phyloP scores from a whole-genome alignment of 2,888 invertebrate genomes.

The Drosophila austrosaltans region DNA sequence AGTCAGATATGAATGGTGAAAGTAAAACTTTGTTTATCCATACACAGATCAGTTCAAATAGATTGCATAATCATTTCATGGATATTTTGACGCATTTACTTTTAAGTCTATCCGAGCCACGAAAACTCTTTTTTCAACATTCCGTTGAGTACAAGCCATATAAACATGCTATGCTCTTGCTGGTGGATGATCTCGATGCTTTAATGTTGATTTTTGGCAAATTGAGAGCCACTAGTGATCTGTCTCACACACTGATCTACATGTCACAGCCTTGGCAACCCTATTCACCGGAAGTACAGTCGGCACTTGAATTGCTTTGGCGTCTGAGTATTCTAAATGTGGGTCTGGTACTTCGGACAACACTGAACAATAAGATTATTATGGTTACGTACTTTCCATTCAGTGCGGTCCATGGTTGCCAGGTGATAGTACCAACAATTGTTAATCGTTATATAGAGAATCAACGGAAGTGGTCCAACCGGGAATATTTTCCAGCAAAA shows the following conservation, averaged over 20 bases:
- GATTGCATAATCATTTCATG: constrained; percentile 27
- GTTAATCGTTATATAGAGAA: constrained; percentile 58
- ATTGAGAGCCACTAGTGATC: constrained; percentile 58
- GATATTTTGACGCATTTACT: constrained; percentile 40
- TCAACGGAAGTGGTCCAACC: constrained; percentile 45
- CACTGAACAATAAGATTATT: constrained; percentile 29
- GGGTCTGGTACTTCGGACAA: constrained; percentile 14
- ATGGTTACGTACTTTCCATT: constrained; percentile 76
- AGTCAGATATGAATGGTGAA: constrained; percentile 53
- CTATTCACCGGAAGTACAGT: constrained; percentile 36
- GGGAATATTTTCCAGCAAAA: constrained; percentile 59
- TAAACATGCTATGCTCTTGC: constrained; percentile 55
- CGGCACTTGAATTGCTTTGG: constrained; percentile 59
- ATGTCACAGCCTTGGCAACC: constrained; percentile 45
- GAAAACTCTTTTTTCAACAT: constrained; percentile 31
- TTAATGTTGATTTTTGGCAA: constrained; percentile 43
- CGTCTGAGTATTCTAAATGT: constrained; percentile 64
- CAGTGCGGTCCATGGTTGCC: constrained; percentile 47
- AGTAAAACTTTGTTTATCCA: constrained; percentile 53
- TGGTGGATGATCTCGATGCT: constrained; percentile 58
- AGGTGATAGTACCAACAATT: constrained; percentile 50
- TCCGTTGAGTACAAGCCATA: constrained; percentile 53
- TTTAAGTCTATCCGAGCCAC: constrained; percentile 19
- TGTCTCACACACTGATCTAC: constrained; percentile 62
- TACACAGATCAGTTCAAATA: constrained; percentile 28